A percentile compares a stretch with the other conserved stretches of the same genome.
phyloP scores from a whole-genome alignment of 1,140 invertebrate species.

The Zophobas atratus region DNA sequence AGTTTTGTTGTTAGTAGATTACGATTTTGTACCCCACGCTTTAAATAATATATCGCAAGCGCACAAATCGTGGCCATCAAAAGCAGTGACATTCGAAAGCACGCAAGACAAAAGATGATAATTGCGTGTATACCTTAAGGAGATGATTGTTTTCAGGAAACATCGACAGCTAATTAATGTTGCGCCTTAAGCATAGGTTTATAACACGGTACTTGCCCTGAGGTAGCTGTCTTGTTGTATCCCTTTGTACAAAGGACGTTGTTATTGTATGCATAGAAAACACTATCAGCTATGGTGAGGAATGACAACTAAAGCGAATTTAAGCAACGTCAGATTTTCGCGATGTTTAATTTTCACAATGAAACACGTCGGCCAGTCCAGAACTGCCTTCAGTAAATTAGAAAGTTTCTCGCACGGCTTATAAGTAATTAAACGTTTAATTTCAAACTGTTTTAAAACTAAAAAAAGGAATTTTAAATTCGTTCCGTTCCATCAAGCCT shows the following conservation, averaged over 20 bases:
- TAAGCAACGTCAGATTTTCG: conserved; percentile 8
- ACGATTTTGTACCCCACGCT: conserved; percentile 41
- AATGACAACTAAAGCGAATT: neutral
- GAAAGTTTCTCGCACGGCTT: conserved; percentile 24
- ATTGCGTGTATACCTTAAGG: conserved; percentile 1
- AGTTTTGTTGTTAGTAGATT: conserved; percentile 27
- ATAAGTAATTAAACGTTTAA: conserved; percentile 34
- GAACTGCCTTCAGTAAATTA: conserved; percentile 4
- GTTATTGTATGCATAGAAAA: neutral
- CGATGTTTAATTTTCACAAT: conserved; percentile 21
- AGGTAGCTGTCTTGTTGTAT: neutral
- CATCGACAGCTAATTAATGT: conserved; percentile 25
- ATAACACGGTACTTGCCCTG: neutral
- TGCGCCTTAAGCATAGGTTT: neutral
- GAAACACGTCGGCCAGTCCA: conserved; percentile 1
- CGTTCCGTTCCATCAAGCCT: neutral
- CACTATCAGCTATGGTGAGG: neutral
- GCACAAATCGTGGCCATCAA: conserved; percentile 12
- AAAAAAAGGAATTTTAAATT: conserved; percentile 2
- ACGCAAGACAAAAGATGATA: neutral
- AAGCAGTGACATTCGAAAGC: neutral
- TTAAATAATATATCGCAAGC: conserved; percentile 34
- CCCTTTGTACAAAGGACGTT: neutral
- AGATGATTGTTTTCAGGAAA: conserved; percentile 14
- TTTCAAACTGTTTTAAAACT: conserved; percentile 32